These are phyloP conservation scores for Astreopora myriophthalma DNA, from an alignment of 64 coral and sea anemone genomes.

Conservation along the genomic window DNA sequence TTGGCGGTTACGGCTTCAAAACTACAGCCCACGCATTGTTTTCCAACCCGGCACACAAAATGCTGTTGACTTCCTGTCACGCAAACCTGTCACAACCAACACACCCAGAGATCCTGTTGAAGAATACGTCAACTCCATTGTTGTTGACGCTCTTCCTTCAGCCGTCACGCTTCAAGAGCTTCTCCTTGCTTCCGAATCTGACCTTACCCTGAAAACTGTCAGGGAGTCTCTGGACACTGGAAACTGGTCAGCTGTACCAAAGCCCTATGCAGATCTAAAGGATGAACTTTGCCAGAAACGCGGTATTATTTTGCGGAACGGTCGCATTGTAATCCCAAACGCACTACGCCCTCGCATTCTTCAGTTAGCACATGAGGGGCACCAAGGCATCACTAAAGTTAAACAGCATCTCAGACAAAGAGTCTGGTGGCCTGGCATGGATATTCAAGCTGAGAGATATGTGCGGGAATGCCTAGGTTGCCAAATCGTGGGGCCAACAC, in stretches of 20 bases:
- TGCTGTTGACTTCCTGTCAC: neutral
- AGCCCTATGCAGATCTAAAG: conserved; percentile 1
- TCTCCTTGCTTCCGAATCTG: neutral
- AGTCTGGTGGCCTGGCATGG: neutral
- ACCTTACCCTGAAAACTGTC: neutral
- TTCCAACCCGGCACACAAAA: neutral
- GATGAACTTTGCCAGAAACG: conserved; percentile 2
- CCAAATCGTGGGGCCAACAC: no score
- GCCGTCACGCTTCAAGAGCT: neutral
- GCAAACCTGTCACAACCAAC: neutral
- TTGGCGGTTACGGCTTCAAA: no score
- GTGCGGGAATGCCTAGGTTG: no score
- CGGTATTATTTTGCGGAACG: neutral
- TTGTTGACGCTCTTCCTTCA: neutral
- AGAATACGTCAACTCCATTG: neutral
- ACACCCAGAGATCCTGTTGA: neutral
- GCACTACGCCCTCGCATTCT: neutral
- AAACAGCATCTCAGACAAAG: conserved; percentile 11
- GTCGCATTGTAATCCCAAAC: neutral
- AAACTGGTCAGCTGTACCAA: neutral
- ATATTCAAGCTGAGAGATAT: no score
- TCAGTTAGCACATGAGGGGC: neutral
- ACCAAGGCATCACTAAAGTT: conserved; percentile 1
- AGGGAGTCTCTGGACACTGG: neutral
- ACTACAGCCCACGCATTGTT: no score